Evolutionary conservation across 2,888 invertebrate genomes (phyloP).

Genomic region (Ophion slaviceki): DNA sequence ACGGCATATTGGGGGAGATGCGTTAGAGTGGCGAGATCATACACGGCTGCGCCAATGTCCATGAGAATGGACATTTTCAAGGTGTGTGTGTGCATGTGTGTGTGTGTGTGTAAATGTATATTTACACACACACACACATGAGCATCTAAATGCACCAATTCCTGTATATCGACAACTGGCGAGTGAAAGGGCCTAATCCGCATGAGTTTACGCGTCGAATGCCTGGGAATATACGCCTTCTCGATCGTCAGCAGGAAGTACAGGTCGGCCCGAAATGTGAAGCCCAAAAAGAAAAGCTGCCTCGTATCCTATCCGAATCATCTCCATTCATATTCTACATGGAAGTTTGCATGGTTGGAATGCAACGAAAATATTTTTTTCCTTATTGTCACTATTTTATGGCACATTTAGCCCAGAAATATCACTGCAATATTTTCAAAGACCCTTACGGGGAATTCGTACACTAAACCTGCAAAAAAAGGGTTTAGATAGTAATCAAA

Average conservation of each 20-base stretch:
- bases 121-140: not conserved
- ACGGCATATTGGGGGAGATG: not conserved
- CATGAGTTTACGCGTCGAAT: slow-evolving; percentile 9
- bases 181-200: slow-evolving; percentile 5
- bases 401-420: no score
- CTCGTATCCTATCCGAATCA: no score
- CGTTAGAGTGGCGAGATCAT: slow-evolving; percentile 13
- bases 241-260: slow-evolving; percentile 5
- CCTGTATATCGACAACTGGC: slow-evolving; percentile 7
- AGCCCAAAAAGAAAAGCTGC: no score
- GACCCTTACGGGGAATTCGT: no score
- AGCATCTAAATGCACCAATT: not conserved
- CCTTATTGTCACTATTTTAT: no score
- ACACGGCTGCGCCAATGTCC: slow-evolving; percentile 45
- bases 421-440: no score
- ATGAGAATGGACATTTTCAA: slow-evolving; percentile 9
- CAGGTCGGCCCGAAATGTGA: not conserved
- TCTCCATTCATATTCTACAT: no score
- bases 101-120: not conserved
- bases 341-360: no score
- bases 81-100: not conserved
- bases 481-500: no score
- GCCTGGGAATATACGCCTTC: not conserved
- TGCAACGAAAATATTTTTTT: no score
- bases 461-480: no score